phyloP scores from a whole-genome alignment of 2,888 invertebrate genomes.

The Steinernema carpocapsae region DNA sequence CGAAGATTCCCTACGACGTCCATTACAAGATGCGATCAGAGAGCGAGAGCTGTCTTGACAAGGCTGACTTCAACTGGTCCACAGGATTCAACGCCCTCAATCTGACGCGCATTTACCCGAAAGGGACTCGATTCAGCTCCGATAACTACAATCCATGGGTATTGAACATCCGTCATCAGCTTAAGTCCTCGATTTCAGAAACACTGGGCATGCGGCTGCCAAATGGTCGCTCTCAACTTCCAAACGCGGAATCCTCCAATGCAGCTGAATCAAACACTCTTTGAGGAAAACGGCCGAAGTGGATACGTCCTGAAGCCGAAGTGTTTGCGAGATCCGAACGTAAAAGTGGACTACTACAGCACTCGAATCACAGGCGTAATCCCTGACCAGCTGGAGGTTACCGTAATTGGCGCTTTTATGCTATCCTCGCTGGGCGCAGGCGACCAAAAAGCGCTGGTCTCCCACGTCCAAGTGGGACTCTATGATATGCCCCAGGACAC shows the following conservation, averaged over 20 bases:
- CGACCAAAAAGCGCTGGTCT: constrained; percentile 29
- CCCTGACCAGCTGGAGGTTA: constrained; percentile 17
- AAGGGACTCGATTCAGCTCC: neutral
- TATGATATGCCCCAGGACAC: constrained; percentile 48
- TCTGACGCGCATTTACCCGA: constrained; percentile 18
- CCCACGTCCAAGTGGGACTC: constrained; percentile 41
- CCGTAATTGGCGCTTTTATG: constrained; percentile 27
- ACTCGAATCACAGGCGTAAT: neutral
- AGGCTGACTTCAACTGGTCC: constrained; percentile 20
- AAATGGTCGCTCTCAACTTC: constrained; percentile 81
- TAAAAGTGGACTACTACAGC: neutral
- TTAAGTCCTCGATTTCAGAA: neutral
- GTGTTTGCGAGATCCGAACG: neutral
- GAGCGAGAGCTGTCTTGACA: neutral
- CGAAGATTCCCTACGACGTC: constrained; percentile 19
- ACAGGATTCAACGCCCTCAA: constrained; percentile 10
- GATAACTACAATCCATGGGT: constrained; percentile 27
- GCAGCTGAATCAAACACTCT: constrained; percentile 90
- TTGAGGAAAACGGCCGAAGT: constrained; percentile 84
- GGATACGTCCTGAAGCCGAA: constrained; percentile 81
- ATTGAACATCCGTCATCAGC: no score
- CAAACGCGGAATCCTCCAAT: constrained; percentile 77
- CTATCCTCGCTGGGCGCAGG: constrained; percentile 2
- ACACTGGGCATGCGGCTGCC: constrained; percentile 87
- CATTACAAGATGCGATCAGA: constrained; percentile 31